These are phyloP conservation scores for Sylvia atricapilla DNA, from an alignment of 2,113 vertebrate species.

Conservation along the genomic window DNA sequence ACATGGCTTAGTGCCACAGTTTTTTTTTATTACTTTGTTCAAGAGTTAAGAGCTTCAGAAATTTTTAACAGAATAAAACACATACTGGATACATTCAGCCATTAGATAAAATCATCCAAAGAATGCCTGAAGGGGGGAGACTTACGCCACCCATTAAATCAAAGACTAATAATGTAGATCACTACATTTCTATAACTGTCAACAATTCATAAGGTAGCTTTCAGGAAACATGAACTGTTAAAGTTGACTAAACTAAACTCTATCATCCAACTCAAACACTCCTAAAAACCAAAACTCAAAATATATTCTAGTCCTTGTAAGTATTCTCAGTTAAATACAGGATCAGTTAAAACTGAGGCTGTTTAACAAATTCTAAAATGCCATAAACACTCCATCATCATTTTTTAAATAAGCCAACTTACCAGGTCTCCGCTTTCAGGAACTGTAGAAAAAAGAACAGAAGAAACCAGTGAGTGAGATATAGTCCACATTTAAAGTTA, in stretches of 20 bases:
- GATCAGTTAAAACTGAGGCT: background rate
- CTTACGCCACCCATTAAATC: background rate
- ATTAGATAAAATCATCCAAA: background rate
- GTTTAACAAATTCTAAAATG: background rate
- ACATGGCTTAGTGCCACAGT: background rate
- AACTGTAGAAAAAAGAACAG: constrained; percentile 74
- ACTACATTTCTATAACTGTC: background rate
- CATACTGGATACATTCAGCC: background rate
- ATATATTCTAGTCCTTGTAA: background rate
- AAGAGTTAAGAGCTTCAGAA: background rate
- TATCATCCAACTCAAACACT: background rate
- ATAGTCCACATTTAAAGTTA: background rate
- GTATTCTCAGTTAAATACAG: background rate
- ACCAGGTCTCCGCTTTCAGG: constrained; percentile 95
- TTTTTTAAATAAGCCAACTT: constrained; percentile 58
- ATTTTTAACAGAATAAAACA: background rate
- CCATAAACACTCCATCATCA: background rate
- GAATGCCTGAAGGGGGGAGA: background rate
- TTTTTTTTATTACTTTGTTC: background rate
- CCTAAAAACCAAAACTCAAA: background rate
- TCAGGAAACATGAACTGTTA: background rate
- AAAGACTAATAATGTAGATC: background rate
- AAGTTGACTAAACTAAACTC: background rate
- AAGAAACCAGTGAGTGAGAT: background rate
- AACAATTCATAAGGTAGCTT: background rate